These are phyloP conservation scores for Hemaris fuciformis DNA, from an alignment of 2,888 invertebrate species.

Conservation along the genomic window DNA sequence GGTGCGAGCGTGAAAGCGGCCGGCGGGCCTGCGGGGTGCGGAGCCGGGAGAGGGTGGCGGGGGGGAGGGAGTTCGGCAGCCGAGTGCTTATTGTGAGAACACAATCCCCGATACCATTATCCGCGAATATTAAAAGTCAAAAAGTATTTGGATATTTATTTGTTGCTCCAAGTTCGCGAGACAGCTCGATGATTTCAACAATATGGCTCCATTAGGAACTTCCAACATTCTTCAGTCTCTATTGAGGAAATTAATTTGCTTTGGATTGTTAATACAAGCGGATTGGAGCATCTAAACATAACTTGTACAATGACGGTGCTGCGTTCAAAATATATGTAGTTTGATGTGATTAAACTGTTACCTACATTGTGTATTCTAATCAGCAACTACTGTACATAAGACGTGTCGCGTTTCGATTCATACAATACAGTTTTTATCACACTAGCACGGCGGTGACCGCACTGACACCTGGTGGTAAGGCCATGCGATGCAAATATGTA, in stretches of 20 bases:
- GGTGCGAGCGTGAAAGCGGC: background rate
- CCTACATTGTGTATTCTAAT: too few species aligned
- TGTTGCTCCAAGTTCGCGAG: background rate
- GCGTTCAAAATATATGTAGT: too few species aligned
- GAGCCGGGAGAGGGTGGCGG: background rate
- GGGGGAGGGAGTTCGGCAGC: background rate
- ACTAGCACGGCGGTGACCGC: too few species aligned
- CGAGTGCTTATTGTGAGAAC: background rate
- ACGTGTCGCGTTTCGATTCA: too few species aligned
- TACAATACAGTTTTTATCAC: too few species aligned
- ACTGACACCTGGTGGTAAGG: too few species aligned
- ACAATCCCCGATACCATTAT: slow-evolving; percentile 8
- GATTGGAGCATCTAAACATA: too few species aligned
- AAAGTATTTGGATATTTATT: slow-evolving; percentile 9
- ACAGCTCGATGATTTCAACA: background rate
- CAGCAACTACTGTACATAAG: too few species aligned
- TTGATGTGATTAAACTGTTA: too few species aligned
- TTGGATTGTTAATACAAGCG: background rate
- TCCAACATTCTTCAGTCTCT: background rate
- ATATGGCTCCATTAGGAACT: background rate
- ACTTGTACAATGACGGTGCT: too few species aligned
- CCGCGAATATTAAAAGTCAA: slow-evolving; percentile 9
- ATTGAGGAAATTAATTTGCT: background rate
- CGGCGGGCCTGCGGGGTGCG: background rate
- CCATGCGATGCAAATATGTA: too few species aligned